phyloP scores from a whole-genome alignment of 2,113 vertebrate genomes.

The Myrmophylax atrothorax region DNA sequence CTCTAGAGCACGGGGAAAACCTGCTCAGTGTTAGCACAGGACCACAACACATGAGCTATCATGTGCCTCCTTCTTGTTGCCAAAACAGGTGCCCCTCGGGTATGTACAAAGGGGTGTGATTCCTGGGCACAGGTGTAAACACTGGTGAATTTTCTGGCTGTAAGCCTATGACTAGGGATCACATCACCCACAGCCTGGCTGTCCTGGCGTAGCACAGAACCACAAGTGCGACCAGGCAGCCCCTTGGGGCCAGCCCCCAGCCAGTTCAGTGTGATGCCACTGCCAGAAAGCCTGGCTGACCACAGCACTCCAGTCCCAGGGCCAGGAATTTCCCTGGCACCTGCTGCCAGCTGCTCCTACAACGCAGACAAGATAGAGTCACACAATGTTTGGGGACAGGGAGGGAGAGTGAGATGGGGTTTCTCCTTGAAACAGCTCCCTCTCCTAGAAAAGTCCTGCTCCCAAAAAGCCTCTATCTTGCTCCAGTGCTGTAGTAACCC shows the following conservation, averaged over 20 bases:
- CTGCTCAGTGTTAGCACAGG: fast-evolving
- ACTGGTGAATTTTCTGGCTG: neutral
- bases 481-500: neutral
- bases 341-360: neutral
- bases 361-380: neutral
- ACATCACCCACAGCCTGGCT: neutral
- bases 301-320: neutral
- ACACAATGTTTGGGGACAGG: neutral
- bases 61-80: neutral
- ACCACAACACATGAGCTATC: fast-evolving
- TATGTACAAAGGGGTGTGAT: neutral
- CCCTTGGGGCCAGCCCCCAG: neutral
- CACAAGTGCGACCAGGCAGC: neutral
- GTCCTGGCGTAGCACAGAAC: neutral
- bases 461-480: neutral
- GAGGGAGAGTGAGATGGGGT: neutral
- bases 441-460: neutral
- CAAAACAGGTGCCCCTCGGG: neutral
- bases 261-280: fast-evolving
- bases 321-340: neutral
- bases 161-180: neutral
- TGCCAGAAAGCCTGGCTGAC: neutral
- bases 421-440: neutral
- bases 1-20: neutral
- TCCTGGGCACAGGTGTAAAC: neutral